Base-by-base conservation (phyloP, 2,888 invertebrate species). In the Polydrusus cervinus region DNA sequence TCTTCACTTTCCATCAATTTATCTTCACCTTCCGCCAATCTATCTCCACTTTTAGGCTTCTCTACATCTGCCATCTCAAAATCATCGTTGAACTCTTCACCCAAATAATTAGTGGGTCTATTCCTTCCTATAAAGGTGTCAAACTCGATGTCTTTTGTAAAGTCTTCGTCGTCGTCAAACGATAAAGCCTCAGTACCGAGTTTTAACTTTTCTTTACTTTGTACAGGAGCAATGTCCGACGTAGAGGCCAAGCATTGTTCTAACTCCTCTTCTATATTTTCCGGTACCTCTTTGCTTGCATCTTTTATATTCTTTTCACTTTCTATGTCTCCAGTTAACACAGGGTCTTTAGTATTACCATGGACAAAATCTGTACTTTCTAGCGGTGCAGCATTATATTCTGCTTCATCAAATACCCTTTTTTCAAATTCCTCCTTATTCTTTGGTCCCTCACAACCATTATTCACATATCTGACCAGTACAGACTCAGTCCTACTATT, bases 141-240 rank as follows among this genome's bases (percentile, higher is more conserved):
- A 47, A 74, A 65, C 38, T 70, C 74, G 0, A 70, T 69, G 60
- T 70, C 74, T 60, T 74, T 74, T 5, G 74, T 65, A 60, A 69
- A 74, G 34, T 74, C 74, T 43, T 74, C 70, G 9, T 65, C 51
- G 3, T 70, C 65, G 8, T 70, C 47, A n/a, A 64, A 64, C 1
- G 45, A 34, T n/a, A 61, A 30, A 51, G 14, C 40, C 1, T 11
- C 16, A 30, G 62, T 9, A 20, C 1, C 16, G 20, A 38, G 7
- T 53, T 53, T 66, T 16, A 6, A 14, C n/a, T 47, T 66, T 16
- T 53, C 66, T 40, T 53, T 40, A 9, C 38, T 20, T 3, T 11
- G 8, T 16, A 2, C 38, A 16, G 40, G 18, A 3, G 34, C 64
- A 51, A 57, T 57, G 55, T 30, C 14, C 0, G 74, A 74, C 30